Evolutionary conservation across 2,888 invertebrate genomes (phyloP), one percentile per base, ranked within the genome.

Genomic region (Phalera bucephala): DNA sequence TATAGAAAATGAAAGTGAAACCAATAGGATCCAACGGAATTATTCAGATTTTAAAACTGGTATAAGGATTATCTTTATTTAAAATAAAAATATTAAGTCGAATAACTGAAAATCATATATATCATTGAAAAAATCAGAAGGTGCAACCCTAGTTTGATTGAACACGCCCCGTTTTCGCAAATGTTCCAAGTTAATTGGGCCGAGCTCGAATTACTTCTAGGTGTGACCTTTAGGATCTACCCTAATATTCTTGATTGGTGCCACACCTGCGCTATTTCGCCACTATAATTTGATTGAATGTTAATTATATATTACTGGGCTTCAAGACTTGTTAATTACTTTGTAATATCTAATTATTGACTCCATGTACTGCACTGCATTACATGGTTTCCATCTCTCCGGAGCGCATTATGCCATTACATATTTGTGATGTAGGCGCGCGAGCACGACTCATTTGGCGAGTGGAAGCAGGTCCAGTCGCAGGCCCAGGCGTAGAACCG

Each of bases 391-490:
- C 46, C 48, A 44, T 47, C 32, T 22, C 40, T 53, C 44, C 9
- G 5, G 33, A 46, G 52, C 52, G 43, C 36, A 42, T 32, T 36
- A 52, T 48, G 63, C 60, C 59, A 64, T 67, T 63, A 66, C 69
- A 72, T 73, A 72, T 73, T 72, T 68, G 75, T 74, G 67, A 74
- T 72, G 71, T 78, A 77, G 73, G 76, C 80, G 73, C 77, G 70
- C 66, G 68, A 19, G 11, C 70, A 59, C 60, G 58, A 57, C 75
- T 80, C 84, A 80, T 83, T 85, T 83, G 79, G 84, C 79, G 72
- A 73, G 72, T 71, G 73, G 80, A 74, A 75, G 84, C 85, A 82
- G 81, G 83, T 84, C 84, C 85, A 81, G 76, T 81, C 74, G 74
- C 74, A 75, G 79, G 67, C 78, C 79, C 77, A 68, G 71, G 57